Evolutionary conservation across 2,888 invertebrate genomes (phyloP), one percentile per base, ranked within the genome.

Genomic region (Gerris lacustris): DNA sequence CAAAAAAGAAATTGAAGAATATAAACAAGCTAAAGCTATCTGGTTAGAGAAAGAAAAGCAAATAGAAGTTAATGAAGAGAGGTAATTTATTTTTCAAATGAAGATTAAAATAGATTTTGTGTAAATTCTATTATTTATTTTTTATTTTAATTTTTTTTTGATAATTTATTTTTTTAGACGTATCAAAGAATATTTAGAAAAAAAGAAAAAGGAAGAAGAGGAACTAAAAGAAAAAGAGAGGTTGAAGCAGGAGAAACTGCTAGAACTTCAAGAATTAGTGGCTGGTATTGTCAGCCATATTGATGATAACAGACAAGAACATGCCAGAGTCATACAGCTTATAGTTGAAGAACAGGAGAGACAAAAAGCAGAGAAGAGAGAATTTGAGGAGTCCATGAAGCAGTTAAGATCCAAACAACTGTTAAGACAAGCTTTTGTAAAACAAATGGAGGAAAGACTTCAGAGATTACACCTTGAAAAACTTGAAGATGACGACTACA

Each of bases 121-220:
- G 55, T 55, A 11, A 55, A 15, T 55, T 55, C 15, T 55, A 15
- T 55, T 55, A 15, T 55, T 55, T 15, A 55, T 55, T 55, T 55
- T 11, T n/a, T n/a, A n/a, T n/a, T n/a, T n/a, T n/a, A n/a, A 31
- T 4, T 31, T 31, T 31, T 31, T 31, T 55, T 55, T 55, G 1
- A 15, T 55, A 11, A 15, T 55, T 55, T 15, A 55, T 55, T 55
- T 55, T 11, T 55, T 55, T 55, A 55, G 55, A 5, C 55, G 55
- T 55, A 55, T 55, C 15, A 55, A 55, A 55, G 55, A 55, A 55
- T 55, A 55, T 55, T 55, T 55, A 55, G 55, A 55, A 11, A 55
- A 55, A 11, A 55, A 55, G 15, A 15, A 9, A 9, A 55, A 55
- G 15, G 9, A 11, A 55, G 55, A 55, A 11, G 55, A 55, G 5